These are phyloP conservation scores for Colius striatus DNA, from an alignment of 2,113 vertebrate genomes.

Conservation along the genomic window DNA sequence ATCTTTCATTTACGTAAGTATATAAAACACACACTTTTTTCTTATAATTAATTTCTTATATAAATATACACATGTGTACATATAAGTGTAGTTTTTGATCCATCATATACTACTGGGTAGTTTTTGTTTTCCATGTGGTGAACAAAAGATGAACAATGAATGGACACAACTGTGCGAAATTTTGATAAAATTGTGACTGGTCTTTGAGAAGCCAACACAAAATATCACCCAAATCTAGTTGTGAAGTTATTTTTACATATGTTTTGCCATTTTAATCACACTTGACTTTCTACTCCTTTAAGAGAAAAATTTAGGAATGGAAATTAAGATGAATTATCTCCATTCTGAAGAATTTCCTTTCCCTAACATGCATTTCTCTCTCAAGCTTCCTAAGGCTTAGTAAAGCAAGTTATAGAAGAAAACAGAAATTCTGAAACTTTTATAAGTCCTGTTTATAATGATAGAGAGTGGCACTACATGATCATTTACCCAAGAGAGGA, in stretches of 20 bases:
- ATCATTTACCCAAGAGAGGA: slow-evolving; percentile 41
- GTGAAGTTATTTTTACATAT: neutral
- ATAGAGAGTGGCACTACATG: neutral
- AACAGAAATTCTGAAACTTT: slow-evolving; percentile 22
- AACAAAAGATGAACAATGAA: neutral
- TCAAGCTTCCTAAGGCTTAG: neutral
- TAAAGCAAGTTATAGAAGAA: neutral
- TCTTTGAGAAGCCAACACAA: neutral
- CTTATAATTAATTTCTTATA: neutral
- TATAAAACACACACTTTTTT: neutral
- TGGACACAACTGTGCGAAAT: neutral
- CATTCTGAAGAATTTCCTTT: neutral
- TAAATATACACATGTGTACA: neutral
- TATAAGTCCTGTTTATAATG: neutral
- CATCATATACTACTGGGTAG: neutral
- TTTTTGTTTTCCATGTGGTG: neutral
- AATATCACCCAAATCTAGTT: neutral
- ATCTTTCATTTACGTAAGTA: neutral
- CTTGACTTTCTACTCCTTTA: neutral
- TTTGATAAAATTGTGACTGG: neutral
- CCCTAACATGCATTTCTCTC: neutral
- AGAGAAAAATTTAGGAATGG: neutral
- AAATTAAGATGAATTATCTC: neutral
- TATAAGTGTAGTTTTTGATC: neutral
- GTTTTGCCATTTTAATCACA: neutral